Evolutionary conservation across 64 coral and sea anemone genomes (phyloP).

Genomic region (Platygyra sinensis): DNA sequence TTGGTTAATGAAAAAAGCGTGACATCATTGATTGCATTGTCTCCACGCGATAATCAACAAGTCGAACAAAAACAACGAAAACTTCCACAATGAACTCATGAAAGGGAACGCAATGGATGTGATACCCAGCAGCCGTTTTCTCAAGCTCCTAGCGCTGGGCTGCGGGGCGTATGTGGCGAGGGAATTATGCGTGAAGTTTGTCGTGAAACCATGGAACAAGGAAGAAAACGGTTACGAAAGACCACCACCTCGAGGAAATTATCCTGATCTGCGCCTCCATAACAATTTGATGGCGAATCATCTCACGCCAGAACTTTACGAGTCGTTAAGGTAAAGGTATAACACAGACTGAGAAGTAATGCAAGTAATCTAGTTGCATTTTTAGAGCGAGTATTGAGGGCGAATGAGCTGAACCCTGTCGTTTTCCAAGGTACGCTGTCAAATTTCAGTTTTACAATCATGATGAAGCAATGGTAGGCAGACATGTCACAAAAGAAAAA

Average conservation of each 20-base stretch:
- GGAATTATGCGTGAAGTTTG: slow-evolving; percentile 18
- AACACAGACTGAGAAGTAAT: background rate
- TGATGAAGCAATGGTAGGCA: no score
- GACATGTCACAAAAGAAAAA: no score
- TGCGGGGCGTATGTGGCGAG: slow-evolving; percentile 68
- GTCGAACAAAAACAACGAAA: background rate
- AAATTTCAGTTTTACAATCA: no score
- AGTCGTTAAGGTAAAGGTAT: slow-evolving; percentile 61
- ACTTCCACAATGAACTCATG: background rate
- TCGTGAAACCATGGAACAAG: slow-evolving; percentile 28
- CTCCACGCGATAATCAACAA: background rate
- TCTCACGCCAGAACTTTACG: slow-evolving; percentile 79
- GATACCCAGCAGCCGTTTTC: background rate
- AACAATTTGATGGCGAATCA: slow-evolving; percentile 77
- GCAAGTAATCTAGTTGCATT: background rate
- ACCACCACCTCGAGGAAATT: slow-evolving; percentile 56
- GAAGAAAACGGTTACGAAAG: slow-evolving; percentile 62
- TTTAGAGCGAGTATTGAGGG: no score
- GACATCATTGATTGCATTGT: slow-evolving; percentile 34
- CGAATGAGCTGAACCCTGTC: no score
- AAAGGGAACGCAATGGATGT: slow-evolving; percentile 4
- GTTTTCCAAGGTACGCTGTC: no score
- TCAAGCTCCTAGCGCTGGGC: slow-evolving; percentile 58
- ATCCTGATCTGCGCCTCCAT: slow-evolving; percentile 80
- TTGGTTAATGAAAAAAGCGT: background rate